phyloP scores from a whole-genome alignment of 2,797 vertebrate genomes.

The Zalophus californianus region DNA sequence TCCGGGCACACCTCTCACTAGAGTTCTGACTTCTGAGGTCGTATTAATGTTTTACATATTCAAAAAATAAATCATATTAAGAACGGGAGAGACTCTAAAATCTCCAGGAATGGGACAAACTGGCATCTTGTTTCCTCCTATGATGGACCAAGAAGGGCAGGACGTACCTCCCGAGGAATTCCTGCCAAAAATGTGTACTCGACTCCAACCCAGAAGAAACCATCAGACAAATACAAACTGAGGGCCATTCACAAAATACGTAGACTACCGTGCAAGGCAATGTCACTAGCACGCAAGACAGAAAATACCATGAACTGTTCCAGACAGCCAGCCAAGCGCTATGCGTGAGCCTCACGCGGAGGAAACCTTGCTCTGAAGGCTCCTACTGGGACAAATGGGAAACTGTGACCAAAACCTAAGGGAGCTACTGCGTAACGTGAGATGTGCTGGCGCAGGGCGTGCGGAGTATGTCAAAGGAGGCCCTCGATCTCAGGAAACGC shows the following conservation, averaged over 20 bases:
- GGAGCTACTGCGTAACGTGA: not conserved
- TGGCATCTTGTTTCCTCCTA: rapidly evolving
- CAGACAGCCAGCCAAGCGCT: too few species aligned
- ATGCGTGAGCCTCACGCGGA: rapidly evolving
- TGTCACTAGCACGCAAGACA: rapidly evolving
- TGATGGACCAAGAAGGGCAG: rapidly evolving
- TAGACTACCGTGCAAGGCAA: not conserved
- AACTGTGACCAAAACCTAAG: not conserved
- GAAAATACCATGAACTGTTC: not conserved
- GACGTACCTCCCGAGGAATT: rapidly evolving
- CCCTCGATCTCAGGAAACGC: not conserved
- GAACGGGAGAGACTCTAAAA: not conserved
- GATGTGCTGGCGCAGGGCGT: not conserved
- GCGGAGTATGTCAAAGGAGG: not conserved
- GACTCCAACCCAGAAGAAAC: not conserved
- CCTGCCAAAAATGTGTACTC: not conserved
- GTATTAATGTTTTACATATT: not conserved
- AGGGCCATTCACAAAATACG: not conserved
- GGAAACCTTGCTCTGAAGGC: not conserved
- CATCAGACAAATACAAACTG: not conserved
- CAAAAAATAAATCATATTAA: not conserved
- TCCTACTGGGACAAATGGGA: rapidly evolving
- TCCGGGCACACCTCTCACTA: not conserved
- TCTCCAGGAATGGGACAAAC: rapidly evolving
- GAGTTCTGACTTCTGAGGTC: not conserved